Evolutionary conservation across 2,797 vertebrate species (phyloP), one percentile per base, ranked within the genome.

Genomic region (Sebastes alutus): DNA sequence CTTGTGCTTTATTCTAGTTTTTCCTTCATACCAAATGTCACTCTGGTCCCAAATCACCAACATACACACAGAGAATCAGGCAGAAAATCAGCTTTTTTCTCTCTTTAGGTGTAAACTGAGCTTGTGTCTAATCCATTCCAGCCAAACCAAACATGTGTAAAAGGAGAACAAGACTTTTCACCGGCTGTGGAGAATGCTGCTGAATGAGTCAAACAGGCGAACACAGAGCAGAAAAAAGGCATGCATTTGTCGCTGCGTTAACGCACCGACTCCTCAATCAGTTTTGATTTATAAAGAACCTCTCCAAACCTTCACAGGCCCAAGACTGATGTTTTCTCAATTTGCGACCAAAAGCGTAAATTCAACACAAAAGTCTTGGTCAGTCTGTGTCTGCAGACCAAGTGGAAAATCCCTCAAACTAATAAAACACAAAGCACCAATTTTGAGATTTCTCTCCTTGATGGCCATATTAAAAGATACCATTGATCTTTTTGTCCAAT

Each of bases 401-500:
- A 94, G 93, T 93, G 90, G 87, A 94, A 95, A 95, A 95, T 95
- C 83, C 80, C 77, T 88, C 93, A 93, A 90, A 93, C 87, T 89
- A 92, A 94, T 93, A 92, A 77, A 85, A 85, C 81, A 94, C 94
- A 95, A 95, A 93, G 91, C 74, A 27, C 65, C 84, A 87, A 87
- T 91, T 95, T 93, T 87, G 58, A 72, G 87, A 92, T 94, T 90
- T 93, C 80, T 67, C 84, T 88, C 82, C 78, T 80, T 93, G 89
- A 94, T 94, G 88, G 86, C 91, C 92, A 84, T 89, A 92, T 91
- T 89, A 92, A 93, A 88, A 92, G 72, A 81, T 92, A 78, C 89
- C 82, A 95, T 94, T 95, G 93, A 96, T 92, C 89, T 92, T 92
- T 95, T 95, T 94, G 93, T 95, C 89, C 84, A 82, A 25, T 38